Percentiles rank a stretch among this genome's conserved stretches.
These are phyloP conservation scores for Agonopterix subpropinquella DNA, from an alignment of 2,888 invertebrate species.

Conservation along the genomic window DNA sequence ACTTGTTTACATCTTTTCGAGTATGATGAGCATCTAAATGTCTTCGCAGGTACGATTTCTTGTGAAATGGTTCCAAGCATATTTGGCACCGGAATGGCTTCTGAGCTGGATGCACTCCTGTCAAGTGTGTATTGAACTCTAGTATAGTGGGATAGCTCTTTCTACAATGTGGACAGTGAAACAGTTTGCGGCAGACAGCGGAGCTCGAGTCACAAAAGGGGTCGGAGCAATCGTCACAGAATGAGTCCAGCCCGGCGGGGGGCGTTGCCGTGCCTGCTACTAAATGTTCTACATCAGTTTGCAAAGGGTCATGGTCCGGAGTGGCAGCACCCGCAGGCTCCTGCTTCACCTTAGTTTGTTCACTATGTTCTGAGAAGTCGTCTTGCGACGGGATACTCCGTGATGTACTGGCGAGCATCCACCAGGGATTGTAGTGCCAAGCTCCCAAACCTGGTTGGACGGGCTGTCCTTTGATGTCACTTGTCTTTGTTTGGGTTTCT, in stretches of 20 bases:
- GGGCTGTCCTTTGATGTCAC: conserved; percentile 58
- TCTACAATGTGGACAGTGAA: conserved; percentile 73
- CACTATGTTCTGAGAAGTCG: conserved; percentile 61
- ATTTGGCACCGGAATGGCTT: conserved; percentile 73
- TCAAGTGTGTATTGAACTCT: conserved; percentile 70
- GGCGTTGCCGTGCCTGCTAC: conserved; percentile 53
- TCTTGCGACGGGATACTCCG: conserved; percentile 62
- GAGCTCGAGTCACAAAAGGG: conserved; percentile 71
- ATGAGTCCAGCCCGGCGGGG: conserved; percentile 61
- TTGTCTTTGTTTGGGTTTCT: conserved; percentile 69
- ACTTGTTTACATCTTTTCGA: conserved; percentile 72
- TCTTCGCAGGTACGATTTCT: conserved; percentile 67
- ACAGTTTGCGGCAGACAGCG: conserved; percentile 63
- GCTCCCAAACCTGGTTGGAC: conserved; percentile 58
- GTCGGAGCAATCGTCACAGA: conserved; percentile 73
- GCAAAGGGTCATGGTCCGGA: conserved; percentile 60
- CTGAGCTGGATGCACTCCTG: conserved; percentile 71
- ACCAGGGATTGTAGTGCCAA: conserved; percentile 74
- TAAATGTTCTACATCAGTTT: conserved; percentile 52
- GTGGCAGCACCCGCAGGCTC: conserved; percentile 60
- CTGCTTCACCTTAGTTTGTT: conserved; percentile 64
- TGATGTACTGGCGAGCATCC: conserved; percentile 72
- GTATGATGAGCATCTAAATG: conserved; percentile 70
- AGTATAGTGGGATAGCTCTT: conserved; percentile 72
- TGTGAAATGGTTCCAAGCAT: conserved; percentile 70